phyloP scores from a whole-genome alignment of 2,797 vertebrate genomes.

The Heteromormyrus szaboi region DNA sequence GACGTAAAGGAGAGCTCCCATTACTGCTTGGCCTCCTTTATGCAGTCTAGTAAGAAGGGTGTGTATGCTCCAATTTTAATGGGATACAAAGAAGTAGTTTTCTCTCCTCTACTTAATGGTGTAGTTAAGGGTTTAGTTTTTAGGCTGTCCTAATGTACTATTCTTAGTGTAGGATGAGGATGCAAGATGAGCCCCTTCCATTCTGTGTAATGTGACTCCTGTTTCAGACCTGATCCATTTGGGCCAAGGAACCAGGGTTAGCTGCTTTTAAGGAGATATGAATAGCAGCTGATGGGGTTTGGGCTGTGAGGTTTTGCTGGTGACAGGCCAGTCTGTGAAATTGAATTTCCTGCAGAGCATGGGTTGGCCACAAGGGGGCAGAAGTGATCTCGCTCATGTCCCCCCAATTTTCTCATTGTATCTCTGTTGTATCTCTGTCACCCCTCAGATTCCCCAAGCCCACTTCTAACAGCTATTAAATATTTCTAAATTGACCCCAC shows the following conservation, averaged over 20 bases:
- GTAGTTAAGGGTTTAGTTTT: neutral
- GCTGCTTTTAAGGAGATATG: neutral
- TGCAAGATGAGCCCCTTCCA: neutral
- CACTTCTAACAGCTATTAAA: neutral
- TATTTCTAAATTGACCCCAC: neutral
- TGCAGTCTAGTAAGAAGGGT: neutral
- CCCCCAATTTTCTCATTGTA: neutral
- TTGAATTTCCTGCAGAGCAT: neutral
- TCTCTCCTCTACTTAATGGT: neutral
- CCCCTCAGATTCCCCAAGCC: neutral
- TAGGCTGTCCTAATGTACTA: neutral
- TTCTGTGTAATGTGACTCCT: neutral
- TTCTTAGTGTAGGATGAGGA: conserved; percentile 2
- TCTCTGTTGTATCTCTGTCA: neutral
- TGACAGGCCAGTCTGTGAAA: neutral
- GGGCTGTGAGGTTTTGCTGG: neutral
- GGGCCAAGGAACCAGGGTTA: neutral
- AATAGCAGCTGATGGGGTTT: neutral
- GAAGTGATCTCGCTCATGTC: neutral
- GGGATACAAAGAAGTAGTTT: neutral
- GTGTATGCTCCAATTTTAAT: neutral
- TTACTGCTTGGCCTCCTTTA: neutral
- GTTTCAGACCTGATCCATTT: neutral
- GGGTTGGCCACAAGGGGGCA: neutral
- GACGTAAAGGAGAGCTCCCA: neutral